Base-by-base conservation (phyloP, 2,797 vertebrate species). In the Amniataba percoides region DNA sequence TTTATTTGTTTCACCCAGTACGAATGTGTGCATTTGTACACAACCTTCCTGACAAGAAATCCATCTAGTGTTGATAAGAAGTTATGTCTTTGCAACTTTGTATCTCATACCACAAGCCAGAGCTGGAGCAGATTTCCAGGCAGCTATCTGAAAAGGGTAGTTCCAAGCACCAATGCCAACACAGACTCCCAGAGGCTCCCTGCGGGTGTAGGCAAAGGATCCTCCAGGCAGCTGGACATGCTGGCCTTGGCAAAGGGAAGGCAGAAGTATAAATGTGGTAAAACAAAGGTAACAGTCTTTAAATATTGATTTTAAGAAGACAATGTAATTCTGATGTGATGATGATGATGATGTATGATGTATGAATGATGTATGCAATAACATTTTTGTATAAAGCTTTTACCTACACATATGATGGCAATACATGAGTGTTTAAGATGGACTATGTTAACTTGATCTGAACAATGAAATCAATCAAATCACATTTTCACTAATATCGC, bases 161-260 rank as follows among this genome's bases (percentile, higher is more conserved):
- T 99, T 99, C 98, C 98, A 99, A 2, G 98, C 98, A 48, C 98
- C 98, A 5, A 99, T 99, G 31, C 98, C 98, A 23, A 95, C 97
- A 68, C 98, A 99, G 36, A 99, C 96, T 0, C 98, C 98, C 0
- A 99, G 93, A 0, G 98, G 97, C 73, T 99, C 98, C 84, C 97
- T 95, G 43, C 97, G 95, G 10, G 98, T 99, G 66, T 99, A 99
- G 1, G 96, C 98, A 74, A 99, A 99, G 34, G 97, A 97, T 23
- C 98, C 97, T 0, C 96, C 96, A 0, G 96, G 81, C 52, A 99
- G 94, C 77, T 98, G 98, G 74, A 99, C 56, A 53, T 99, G 97
- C 83, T 99, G 97, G 39, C 98, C 98, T 99, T 31, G 25, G 72
- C 3, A 40, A 60, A 70, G 10, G 2, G 60, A 75, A 76, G 65